Evolutionary conservation across 2,797 vertebrate species (phyloP).

Genomic region (Merluccius polli): DNA sequence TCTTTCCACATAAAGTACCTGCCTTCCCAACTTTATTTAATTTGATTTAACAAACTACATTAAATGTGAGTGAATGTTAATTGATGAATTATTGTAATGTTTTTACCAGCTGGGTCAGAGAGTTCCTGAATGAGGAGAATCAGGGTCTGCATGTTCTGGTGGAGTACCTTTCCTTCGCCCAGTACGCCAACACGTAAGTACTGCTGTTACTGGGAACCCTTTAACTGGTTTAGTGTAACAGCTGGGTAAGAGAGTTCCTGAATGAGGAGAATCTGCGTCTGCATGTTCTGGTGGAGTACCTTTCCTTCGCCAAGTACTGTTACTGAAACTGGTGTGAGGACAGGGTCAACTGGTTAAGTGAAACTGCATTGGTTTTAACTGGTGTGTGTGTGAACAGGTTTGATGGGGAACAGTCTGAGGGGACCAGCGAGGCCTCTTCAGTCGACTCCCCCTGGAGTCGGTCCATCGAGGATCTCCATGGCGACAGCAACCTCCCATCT

Average conservation of each 20-base stretch:
- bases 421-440: slow-evolving; percentile 76
- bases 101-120: slow-evolving; percentile 86
- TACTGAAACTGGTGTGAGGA: slow-evolving; percentile 1
- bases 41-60: no score
- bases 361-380: no score
- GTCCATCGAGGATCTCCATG: slow-evolving; percentile 93
- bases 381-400: slow-evolving; percentile 71
- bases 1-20: neutral
- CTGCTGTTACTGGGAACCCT: neutral
- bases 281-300: slow-evolving; percentile 83
- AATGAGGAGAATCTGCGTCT: slow-evolving; percentile 95
- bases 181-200: slow-evolving; percentile 95
- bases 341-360: no score
- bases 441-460: slow-evolving; percentile 94
- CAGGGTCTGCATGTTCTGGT: slow-evolving; percentile 93
- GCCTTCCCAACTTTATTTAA: neutral
- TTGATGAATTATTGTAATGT: slow-evolving; percentile 7
- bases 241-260: slow-evolving; percentile 96
- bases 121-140: slow-evolving; percentile 96
- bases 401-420: slow-evolving; percentile 87
- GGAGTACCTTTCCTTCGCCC: slow-evolving; percentile 94
- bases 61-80: no score
- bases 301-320: neutral
- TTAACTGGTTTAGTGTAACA: no score
- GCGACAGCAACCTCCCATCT: slow-evolving; percentile 88